phyloP scores from a whole-genome alignment of 2,113 vertebrate species.

The Tauraco erythrolophus region DNA sequence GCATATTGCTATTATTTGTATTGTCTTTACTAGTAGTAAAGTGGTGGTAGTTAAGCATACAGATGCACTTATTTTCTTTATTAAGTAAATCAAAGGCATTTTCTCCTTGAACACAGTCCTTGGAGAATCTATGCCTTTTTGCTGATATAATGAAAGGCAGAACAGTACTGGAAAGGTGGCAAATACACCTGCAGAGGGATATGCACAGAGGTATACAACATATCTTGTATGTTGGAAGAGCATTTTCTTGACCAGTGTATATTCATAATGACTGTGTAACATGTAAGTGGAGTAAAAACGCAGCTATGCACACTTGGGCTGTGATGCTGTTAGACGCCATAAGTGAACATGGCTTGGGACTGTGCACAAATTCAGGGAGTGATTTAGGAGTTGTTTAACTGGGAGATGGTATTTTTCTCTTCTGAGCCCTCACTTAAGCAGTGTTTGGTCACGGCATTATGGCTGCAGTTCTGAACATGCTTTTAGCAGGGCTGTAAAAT shows the following conservation, averaged over 20 bases:
- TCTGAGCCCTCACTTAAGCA: neutral
- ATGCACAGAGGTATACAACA: neutral
- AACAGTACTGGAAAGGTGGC: neutral
- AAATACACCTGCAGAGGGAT: neutral
- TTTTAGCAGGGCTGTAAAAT: neutral
- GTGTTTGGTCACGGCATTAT: neutral
- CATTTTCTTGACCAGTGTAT: neutral
- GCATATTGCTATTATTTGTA: neutral
- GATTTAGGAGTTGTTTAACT: neutral
- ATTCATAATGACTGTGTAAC: neutral
- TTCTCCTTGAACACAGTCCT: neutral
- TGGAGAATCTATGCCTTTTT: neutral
- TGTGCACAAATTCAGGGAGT: neutral
- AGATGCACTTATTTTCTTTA: neutral
- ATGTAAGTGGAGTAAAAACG: neutral
- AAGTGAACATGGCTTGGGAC: neutral
- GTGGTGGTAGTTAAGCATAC: neutral
- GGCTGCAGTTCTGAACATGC: neutral
- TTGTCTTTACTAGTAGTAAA: neutral
- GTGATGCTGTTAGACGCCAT: neutral
- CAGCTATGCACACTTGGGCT: neutral
- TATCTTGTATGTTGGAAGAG: neutral
- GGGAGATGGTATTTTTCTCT: neutral
- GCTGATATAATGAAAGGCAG: neutral
- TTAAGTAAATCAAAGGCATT: neutral